phyloP scores from a whole-genome alignment of 2,888 invertebrate species.

The Steinernema hermaphroditum region DNA sequence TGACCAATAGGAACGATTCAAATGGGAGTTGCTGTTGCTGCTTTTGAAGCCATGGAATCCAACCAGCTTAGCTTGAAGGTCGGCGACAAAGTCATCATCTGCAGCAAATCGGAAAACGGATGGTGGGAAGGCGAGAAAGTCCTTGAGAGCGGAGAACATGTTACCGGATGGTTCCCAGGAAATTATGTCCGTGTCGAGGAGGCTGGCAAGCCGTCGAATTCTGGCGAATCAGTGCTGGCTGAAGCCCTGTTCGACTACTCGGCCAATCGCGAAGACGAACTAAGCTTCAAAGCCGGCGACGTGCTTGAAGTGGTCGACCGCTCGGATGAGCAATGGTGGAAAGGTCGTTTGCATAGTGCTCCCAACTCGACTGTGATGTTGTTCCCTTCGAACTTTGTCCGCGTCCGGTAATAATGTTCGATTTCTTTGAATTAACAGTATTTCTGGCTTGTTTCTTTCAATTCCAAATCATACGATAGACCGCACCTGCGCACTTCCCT shows the following conservation, averaged over 20 bases:
- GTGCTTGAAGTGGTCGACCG: slow-evolving; percentile 46
- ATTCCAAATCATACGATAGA: slow-evolving; percentile 32
- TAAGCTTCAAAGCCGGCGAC: slow-evolving; percentile 56
- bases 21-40: slow-evolving; percentile 39
- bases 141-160: slow-evolving; percentile 69
- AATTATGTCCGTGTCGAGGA: slow-evolving; percentile 81
- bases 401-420: slow-evolving; percentile 43
- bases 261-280: slow-evolving; percentile 62
- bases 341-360: slow-evolving; percentile 48
- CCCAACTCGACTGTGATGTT: slow-evolving; percentile 44
- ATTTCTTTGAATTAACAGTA: slow-evolving; percentile 7
- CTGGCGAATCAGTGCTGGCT: slow-evolving; percentile 37
- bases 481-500: slow-evolving; percentile 17
- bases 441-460: slow-evolving; percentile 31
- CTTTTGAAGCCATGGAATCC: slow-evolving; percentile 65
- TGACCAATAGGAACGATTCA: not conserved
- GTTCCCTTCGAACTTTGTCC: slow-evolving; percentile 65
- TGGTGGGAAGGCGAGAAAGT: slow-evolving; percentile 99
- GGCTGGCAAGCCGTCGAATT: not conserved
- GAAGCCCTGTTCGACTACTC: slow-evolving; percentile 62
- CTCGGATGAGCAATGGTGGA: slow-evolving; percentile 62
- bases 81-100: slow-evolving; percentile 76
- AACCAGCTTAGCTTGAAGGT: slow-evolving; percentile 87
- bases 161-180: slow-evolving; percentile 98
- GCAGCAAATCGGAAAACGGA: slow-evolving; percentile 71